Evolutionary conservation across 2,113 vertebrate genomes (phyloP), one percentile per base, ranked within the genome.

Genomic region (Rafetus swinhoei): DNA sequence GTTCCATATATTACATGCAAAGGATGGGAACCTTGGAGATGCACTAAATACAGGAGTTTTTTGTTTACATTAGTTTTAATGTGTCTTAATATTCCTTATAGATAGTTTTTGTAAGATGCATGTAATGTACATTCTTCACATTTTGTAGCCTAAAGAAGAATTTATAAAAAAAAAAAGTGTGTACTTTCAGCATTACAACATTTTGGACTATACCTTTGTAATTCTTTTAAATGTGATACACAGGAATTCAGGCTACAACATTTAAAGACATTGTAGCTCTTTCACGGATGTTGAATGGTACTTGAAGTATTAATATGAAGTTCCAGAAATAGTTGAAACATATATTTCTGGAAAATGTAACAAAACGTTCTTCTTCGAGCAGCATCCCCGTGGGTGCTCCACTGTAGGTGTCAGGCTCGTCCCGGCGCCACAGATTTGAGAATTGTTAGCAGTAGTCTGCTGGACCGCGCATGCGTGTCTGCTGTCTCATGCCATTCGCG

Each of bases 11-110:
- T 29, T 80, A 14, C 19, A 9, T 0, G 9, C 11, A 18, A 29
- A 84, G 32, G 18, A 19, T 72, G 69, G 80, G 0, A 2, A 76
- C 57, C 2, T 52, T 1, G 32, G 50, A 69, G 4, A 0, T 16
- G 2, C 0, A 2, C 50, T 52, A 0, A 6, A 0, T 6, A 7
- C 7, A 59, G 13, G 32, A 52, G 15, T 77, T 25, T 50, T 25
- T 29, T 52, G n/a, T 32, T 29, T 77, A 7, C 57, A 7, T 55
- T 27, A 4, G 22, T 29, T 53, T 24, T 52, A 50, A 50, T 52
- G 25, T 79, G 52, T 11, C 54, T 81, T 55, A 55, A 15, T 56
- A 16, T 32, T 77, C 22, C 11, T 27, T 77, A 45, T 50, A 24
- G 14, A 25, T 77, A 50, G 24, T 45, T 77, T 35, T 50, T 77